These are phyloP conservation scores for Muscicapa adusta DNA, from an alignment of 2,113 vertebrate genomes.

Conservation along the genomic window DNA sequence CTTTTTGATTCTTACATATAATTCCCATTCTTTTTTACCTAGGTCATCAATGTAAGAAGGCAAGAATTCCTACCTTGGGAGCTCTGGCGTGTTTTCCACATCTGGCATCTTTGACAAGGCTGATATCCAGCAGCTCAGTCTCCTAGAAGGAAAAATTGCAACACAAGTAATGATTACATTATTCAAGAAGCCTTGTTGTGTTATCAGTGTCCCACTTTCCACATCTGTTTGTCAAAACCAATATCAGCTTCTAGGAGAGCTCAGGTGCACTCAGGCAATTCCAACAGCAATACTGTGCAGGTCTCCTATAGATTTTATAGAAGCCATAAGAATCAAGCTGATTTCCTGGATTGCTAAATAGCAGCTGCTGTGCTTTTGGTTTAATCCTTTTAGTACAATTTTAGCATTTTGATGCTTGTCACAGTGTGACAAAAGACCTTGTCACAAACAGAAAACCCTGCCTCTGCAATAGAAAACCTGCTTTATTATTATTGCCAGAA, in stretches of 20 bases:
- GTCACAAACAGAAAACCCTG: background rate
- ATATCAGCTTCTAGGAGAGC: background rate
- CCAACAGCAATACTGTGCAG: background rate
- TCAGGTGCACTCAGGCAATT: background rate
- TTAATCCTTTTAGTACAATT: background rate
- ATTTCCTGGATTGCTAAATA: background rate
- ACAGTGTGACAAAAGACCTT: background rate
- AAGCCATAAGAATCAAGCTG: background rate
- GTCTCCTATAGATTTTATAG: background rate
- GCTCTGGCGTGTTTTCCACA: slow-evolving; percentile 82
- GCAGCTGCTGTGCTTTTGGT: background rate
- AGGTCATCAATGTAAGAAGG: background rate
- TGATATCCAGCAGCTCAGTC: slow-evolving; percentile 84
- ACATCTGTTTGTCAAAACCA: background rate
- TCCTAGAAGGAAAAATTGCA: slow-evolving; percentile 73
- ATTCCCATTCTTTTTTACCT: background rate
- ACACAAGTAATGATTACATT: background rate
- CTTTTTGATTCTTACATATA: background rate
- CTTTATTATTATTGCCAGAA: background rate
- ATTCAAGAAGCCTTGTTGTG: background rate
- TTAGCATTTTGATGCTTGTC: background rate
- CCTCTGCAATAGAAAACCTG: background rate
- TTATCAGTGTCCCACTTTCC: background rate
- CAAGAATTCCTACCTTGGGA: slow-evolving; percentile 80
- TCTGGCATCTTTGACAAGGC: slow-evolving; percentile 84